Base-by-base conservation (phyloP, 2,888 invertebrate genomes). In the Drosophila monieri region DNA sequence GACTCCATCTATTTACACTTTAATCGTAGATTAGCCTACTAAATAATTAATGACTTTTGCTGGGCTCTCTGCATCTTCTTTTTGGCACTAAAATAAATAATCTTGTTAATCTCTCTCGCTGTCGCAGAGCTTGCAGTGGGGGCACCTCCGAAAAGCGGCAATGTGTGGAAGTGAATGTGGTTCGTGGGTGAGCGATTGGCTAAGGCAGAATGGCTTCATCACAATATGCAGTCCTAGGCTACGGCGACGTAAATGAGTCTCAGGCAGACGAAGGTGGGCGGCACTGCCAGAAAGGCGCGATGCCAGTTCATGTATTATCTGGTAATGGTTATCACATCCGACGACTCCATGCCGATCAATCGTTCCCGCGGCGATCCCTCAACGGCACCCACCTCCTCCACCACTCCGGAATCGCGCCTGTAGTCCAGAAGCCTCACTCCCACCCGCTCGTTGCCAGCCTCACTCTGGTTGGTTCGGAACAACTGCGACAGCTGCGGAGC, bases 51-150 rank as follows among this genome's bases (percentile, higher is more conserved):
- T 81, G 85, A 87, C 81, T 81, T 85, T 85, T 76, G 48, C 60
- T 71, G 60, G 54, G 41, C 35, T 68, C 49, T 51, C 27, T 27
- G 8, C 27, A 8, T 27, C 37, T 53, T 46, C 0, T 73, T 64
- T 81, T 81, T 86, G 85, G 87, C 81, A 87, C 81, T 81, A 86
- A 71, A 80, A 80, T 80, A 86, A 86, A 84, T 80, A 84, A 84
- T 86, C 87, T 86, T 80, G 80, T 78, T 49, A 80, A 84, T 80
- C 85, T 80, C 84, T 83, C 86, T 83, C 74, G 62, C 58, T 71
- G 35, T 46, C 66, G 57, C 73, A 61, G 43, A 44, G 18, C 25
- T 18, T 56, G 52, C 51, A 56, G 59, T 58, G 77, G 72, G 58
- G 79, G 71, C 9, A 41, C 39, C 59, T 61, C 48, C 46, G 71